Conservation (phyloP, 2,888 invertebrate genomes). For the Fissipunctia ypsillon region DNA sequence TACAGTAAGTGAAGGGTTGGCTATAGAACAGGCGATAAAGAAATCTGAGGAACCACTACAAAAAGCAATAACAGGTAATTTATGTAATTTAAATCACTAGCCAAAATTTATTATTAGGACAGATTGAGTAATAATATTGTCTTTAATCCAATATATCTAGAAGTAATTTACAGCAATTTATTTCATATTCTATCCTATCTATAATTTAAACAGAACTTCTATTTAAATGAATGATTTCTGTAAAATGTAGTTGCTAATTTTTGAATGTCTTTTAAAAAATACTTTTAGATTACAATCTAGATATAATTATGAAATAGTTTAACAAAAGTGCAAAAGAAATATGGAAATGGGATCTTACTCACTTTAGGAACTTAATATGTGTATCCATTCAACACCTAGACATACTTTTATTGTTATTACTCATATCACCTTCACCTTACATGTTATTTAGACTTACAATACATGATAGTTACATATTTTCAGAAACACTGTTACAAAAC, state of each 20-base stretch:
- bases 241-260: not conserved
- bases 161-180: not conserved
- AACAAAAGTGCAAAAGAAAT: not conserved
- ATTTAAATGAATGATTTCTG: too few relatives aligned
- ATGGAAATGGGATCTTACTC: not conserved
- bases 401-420: not conserved
- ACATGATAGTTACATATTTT: slow-evolving; percentile 62
- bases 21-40: not conserved
- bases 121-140: not conserved
- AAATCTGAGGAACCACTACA: slow-evolving; percentile 21
- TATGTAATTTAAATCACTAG: not conserved
- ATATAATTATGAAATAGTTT: not conserved
- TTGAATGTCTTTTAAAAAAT: not conserved
- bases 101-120: not conserved
- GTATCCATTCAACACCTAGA: not conserved
- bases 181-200: not conserved
- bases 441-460: slow-evolving; percentile 21
- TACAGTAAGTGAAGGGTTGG: not conserved
- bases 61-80: slow-evolving; percentile 52
- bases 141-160: not conserved
- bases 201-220: not conserved
- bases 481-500: slow-evolving; percentile 67
- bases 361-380: not conserved
- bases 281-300: not conserved
- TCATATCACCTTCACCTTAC: not conserved